A percentile compares a stretch with the other conserved stretches of the same genome.
phyloP scores from a whole-genome alignment of 2,888 invertebrate species.

The Galerucella pusilla region DNA sequence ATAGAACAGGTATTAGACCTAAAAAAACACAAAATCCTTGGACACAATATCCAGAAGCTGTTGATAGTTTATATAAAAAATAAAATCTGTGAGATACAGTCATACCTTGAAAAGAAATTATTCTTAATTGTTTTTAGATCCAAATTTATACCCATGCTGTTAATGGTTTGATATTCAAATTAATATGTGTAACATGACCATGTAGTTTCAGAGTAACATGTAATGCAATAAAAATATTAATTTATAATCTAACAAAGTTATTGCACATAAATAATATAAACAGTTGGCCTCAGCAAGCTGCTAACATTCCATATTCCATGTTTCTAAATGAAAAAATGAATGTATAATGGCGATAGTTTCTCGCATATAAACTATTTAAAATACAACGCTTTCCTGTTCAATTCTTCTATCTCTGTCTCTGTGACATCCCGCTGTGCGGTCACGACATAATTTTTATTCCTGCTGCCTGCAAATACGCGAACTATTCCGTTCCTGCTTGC shows the following conservation, averaged over 20 bases:
- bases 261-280: background rate
- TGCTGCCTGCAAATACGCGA: slow-evolving; percentile 52
- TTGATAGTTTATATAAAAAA: too few relatives aligned
- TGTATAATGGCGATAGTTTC: slow-evolving; percentile 46
- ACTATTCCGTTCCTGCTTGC: slow-evolving; percentile 53
- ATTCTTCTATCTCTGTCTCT: slow-evolving; percentile 48
- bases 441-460: slow-evolving; percentile 55
- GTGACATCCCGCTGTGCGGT: slow-evolving; percentile 51
- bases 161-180: background rate
- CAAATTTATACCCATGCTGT: background rate
- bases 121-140: too few relatives aligned
- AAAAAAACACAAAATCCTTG: too few relatives aligned
- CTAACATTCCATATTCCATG: slow-evolving; percentile 27
- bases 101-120: too few relatives aligned
- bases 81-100: too few relatives aligned
- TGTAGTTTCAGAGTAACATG: background rate
- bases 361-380: slow-evolving; percentile 51
- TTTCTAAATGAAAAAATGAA: slow-evolving; percentile 42
- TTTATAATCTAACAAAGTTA: background rate
- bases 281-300: background rate
- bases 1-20: too few relatives aligned
- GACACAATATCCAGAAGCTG: too few relatives aligned
- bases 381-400: slow-evolving; percentile 54
- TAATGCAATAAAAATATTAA: background rate
- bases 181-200: background rate